Percentiles rank a stretch among this genome's conserved stretches.
These are phyloP conservation scores for Hipparchia sbordonii DNA, from an alignment of 2,888 invertebrate genomes.

Conservation along the genomic window DNA sequence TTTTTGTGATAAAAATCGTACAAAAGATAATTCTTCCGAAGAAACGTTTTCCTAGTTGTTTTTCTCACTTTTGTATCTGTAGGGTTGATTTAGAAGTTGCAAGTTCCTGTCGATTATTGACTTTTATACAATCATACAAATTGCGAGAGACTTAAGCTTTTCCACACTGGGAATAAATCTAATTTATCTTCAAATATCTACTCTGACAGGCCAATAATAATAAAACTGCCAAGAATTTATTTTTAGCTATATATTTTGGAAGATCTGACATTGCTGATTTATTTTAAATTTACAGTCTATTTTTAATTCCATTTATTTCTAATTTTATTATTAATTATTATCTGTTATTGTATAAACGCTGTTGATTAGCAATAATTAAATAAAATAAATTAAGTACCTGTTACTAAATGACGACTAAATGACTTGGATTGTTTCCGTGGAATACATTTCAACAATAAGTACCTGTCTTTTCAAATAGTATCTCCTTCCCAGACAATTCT, in stretches of 20 bases:
- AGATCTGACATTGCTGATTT: no score
- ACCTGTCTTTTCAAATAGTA: background rate
- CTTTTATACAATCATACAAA: constrained; percentile 16
- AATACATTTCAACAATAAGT: background rate
- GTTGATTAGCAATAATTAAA: no score
- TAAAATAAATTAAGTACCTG: no score
- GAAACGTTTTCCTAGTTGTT: constrained; percentile 10
- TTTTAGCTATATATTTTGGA: no score
- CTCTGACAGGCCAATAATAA: background rate
- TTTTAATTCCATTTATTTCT: no score
- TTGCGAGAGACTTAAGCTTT: constrained; percentile 3
- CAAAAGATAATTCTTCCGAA: constrained; percentile 15
- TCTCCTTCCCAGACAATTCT: background rate
- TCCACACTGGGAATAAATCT: background rate
- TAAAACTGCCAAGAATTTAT: background rate
- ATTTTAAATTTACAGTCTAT: no score
- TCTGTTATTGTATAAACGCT: no score
- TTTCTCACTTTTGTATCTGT: constrained; percentile 3
- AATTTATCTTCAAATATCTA: background rate
- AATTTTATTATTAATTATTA: no score
- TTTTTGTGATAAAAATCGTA: constrained; percentile 14
- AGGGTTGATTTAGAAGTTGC: constrained; percentile 11
- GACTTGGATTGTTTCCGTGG: background rate
- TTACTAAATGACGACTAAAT: no score
- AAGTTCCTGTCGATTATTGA: constrained; percentile 12